Conservation (phyloP, 2,888 invertebrate species). For the Panopea generosa region DNA sequence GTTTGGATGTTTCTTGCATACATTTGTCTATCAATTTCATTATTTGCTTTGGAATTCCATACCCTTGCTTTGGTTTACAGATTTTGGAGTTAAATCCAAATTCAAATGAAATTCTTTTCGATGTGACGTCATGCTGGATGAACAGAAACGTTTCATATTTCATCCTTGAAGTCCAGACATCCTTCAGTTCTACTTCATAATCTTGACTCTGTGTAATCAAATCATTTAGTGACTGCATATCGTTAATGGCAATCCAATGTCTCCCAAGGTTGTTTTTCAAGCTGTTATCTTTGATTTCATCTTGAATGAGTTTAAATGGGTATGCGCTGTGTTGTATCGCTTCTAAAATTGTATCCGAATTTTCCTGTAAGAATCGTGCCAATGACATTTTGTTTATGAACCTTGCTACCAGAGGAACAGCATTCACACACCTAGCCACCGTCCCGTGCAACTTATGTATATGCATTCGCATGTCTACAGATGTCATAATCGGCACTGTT, state of each 20-base stretch:
- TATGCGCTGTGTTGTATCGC: slow-evolving; percentile 11
- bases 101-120: slow-evolving; percentile 10
- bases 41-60: too few species aligned
- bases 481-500: background rate
- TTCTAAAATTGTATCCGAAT: background rate
- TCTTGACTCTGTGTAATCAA: background rate
- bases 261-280: background rate
- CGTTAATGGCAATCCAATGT: slow-evolving; percentile 11
- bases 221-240: slow-evolving; percentile 5
- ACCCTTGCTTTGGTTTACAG: background rate
- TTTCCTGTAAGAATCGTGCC: background rate
- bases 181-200: background rate
- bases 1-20: too few species aligned
- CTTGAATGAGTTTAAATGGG: background rate
- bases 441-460: slow-evolving; percentile 1
- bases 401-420: slow-evolving; percentile 5
- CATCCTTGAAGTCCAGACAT: background rate
- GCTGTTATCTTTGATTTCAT: background rate
- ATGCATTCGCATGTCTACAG: slow-evolving; percentile 17
- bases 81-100: slow-evolving; percentile 9
- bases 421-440: slow-evolving; percentile 11
- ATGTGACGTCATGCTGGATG: slow-evolving; percentile 5
- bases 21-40: too few species aligned
- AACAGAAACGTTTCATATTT: slow-evolving; percentile 14
- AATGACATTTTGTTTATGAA: background rate